Conservation (phyloP, 2,888 invertebrate genomes). For the Teleiodes luculella region DNA sequence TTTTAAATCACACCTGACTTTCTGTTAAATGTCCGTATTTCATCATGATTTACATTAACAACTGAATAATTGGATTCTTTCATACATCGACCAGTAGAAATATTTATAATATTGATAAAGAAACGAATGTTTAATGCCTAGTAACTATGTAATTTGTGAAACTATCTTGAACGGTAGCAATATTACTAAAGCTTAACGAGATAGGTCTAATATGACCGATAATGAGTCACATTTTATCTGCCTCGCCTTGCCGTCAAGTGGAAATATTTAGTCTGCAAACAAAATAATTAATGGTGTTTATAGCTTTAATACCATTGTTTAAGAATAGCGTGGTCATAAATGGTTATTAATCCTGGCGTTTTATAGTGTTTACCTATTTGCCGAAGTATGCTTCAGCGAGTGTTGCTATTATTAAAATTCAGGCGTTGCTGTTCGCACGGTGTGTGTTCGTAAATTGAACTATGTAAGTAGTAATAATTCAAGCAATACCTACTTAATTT, state of each 20-base stretch:
- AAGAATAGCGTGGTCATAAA: neutral
- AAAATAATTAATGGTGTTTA: neutral
- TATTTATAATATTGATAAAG: too few species aligned
- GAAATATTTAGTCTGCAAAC: neutral
- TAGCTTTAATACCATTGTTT: neutral
- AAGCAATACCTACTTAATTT: too few species aligned
- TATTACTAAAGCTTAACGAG: neutral
- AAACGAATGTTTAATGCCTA: too few species aligned
- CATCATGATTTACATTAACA: too few species aligned
- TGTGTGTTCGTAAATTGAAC: too few species aligned
- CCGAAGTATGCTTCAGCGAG: neutral
- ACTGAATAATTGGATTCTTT: too few species aligned
- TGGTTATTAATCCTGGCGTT: neutral
- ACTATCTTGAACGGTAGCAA: too few species aligned
- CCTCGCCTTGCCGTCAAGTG: neutral
- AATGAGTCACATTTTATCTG: constrained; percentile 1
- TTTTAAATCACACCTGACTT: too few species aligned
- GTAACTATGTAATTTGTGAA: too few species aligned
- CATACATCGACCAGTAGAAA: too few species aligned
- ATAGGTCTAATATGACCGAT: neutral
- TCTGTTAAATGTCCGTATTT: too few species aligned
- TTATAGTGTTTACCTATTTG: neutral
- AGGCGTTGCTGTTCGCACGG: neutral
- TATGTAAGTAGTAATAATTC: too few species aligned
- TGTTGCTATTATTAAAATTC: neutral